These are phyloP conservation scores for Epicauta chinensis DNA, from an alignment of 1,140 invertebrate genomes.

Conservation along the genomic window DNA sequence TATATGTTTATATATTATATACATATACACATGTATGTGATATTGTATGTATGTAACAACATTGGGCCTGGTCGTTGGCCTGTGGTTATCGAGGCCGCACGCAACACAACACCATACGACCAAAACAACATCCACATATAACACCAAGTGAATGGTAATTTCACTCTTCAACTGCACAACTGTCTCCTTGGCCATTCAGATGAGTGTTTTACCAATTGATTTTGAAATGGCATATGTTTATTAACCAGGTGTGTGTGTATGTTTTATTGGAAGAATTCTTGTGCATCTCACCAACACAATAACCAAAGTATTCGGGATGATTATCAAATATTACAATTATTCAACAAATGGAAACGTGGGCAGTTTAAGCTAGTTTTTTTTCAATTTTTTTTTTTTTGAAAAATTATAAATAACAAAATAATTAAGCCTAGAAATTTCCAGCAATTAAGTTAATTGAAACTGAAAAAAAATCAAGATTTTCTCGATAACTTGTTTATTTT, in stretches of 20 bases:
- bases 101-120: conserved; percentile 11
- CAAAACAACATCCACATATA: conserved; percentile 3
- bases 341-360: too few species aligned
- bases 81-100: conserved; percentile 22
- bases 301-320: conserved; percentile 6
- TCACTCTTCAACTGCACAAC: conserved; percentile 1
- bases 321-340: too few species aligned
- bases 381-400: too few species aligned
- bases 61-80: conserved; percentile 25
- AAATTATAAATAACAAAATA: too few species aligned
- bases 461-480: too few species aligned
- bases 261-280: conserved; percentile 3
- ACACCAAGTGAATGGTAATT: not conserved
- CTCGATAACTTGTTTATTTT: too few species aligned
- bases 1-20: too few species aligned
- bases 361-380: too few species aligned
- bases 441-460: too few species aligned
- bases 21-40: too few species aligned
- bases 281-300: conserved; percentile 9
- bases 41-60: conserved; percentile 4
- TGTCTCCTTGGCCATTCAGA: conserved; percentile 22
- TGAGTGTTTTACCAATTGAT: conserved; percentile 21
- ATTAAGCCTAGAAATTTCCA: too few species aligned
- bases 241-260: conserved; percentile 15
- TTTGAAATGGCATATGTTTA: conserved; percentile 21